Base-by-base conservation (phyloP, 1,140 invertebrate species). In the Pseudomyrmex concolor region DNA sequence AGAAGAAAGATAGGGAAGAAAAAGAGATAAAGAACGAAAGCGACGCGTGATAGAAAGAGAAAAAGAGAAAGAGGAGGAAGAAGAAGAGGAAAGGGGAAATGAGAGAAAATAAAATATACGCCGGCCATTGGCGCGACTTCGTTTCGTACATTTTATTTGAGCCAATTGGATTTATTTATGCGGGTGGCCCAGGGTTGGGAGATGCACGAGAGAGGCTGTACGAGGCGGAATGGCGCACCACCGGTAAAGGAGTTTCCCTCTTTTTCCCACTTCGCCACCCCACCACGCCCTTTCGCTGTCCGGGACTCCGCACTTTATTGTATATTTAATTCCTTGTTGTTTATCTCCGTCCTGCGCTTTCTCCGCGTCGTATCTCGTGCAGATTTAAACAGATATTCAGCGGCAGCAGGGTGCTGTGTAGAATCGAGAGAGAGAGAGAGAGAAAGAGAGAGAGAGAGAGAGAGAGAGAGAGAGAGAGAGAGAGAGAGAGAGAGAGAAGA, bases 101-200 rank as follows among this genome's bases (percentile, higher is more conserved):
- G 68, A 74, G 86, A 87, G 86, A 87, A 89, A 90, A 90, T 88
- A 90, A 90, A 90, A 86, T 87, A 84, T 81, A 84, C 63, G 67
- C 80, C 74, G 55, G 83, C 86, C 83, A 84, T 90, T 87, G 89
- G 74, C 83, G 83, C 85, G 83, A 90, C 80, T 86, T 87, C 85
- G 89, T 89, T 90, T 89, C 86, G 89, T 89, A 90, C 89, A 90
- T 90, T 90, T 90, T 90, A 90, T 90, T 90, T 87, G 86, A 89
- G 83, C 88, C 89, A 90, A 90, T 90, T 90, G 86, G 89, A 90
- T 90, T 90, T 90, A 90, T 90, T 90, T 90, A 88, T 87, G 87
- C 81, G 84, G 82, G 66, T 83, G 72, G 67, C 62, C 68, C 50
- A 63, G 83, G 83, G 54, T 82, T 22, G 70, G 57, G 50, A 34